Evolutionary conservation across 2,113 vertebrate genomes (phyloP).

Genomic region (Nannobrachium achirus): DNA sequence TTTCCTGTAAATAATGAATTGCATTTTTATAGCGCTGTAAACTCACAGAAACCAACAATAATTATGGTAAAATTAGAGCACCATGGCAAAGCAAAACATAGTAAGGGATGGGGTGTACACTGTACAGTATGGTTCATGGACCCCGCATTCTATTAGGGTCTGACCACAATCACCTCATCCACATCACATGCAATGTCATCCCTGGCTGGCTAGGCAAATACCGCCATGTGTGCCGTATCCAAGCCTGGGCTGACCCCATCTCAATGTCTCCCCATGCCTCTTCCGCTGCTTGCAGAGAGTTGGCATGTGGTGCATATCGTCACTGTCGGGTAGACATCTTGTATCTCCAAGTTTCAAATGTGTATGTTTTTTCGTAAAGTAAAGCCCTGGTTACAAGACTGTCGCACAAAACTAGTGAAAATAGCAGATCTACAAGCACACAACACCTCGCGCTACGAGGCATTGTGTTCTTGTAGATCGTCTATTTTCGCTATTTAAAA

Average conservation of each 20-base stretch:
- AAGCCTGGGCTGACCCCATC: background rate
- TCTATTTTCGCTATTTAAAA: too few species aligned
- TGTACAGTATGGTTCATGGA: background rate
- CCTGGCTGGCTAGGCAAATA: background rate
- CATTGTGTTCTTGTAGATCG: too few species aligned
- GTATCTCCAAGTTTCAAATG: too few species aligned
- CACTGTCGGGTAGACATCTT: too few species aligned
- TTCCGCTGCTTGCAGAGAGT: slow-evolving; percentile 33
- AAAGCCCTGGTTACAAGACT: too few species aligned
- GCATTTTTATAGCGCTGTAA: too few species aligned
- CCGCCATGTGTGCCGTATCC: slow-evolving; percentile 1
- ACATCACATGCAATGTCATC: slow-evolving; percentile 8
- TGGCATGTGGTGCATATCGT: background rate
- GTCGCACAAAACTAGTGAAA: too few species aligned
- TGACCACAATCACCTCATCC: slow-evolving; percentile 10
- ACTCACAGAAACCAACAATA: background rate
- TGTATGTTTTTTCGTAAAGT: too few species aligned
- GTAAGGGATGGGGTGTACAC: background rate
- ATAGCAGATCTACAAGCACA: too few species aligned
- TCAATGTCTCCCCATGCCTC: background rate
- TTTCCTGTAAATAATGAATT: background rate
- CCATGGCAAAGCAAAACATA: too few species aligned
- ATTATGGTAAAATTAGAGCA: background rate
- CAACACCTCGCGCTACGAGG: too few species aligned
- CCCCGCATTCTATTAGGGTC: background rate